Conservation (phyloP, 2,113 vertebrate species). For the Silurus asotus region DNA sequence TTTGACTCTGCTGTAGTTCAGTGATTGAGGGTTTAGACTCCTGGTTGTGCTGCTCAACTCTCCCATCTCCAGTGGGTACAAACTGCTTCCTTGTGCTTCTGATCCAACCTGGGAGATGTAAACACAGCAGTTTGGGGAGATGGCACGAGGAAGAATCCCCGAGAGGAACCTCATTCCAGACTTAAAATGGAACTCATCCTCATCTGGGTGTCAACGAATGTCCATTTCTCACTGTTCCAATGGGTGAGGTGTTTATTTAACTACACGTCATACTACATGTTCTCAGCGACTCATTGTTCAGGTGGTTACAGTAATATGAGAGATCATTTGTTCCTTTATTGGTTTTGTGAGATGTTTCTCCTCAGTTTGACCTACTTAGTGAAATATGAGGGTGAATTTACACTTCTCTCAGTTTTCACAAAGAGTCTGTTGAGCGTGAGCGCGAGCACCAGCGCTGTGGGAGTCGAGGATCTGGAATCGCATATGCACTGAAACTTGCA, state of each 20-base stretch:
- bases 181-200: too few relatives aligned
- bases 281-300: background rate
- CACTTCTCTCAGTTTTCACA: too few relatives aligned
- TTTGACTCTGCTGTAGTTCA: background rate
- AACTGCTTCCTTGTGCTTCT: background rate
- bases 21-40: background rate
- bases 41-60: background rate
- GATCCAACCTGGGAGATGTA: background rate
- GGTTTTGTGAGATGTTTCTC: background rate
- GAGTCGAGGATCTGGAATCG: background rate
- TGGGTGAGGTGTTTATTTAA: too few relatives aligned
- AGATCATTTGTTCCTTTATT: background rate
- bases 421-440: background rate
- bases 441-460: background rate
- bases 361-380: background rate
- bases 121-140: background rate
- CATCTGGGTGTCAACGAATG: too few relatives aligned
- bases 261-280: too few relatives aligned
- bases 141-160: too few relatives aligned
- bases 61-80: background rate
- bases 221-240: too few relatives aligned
- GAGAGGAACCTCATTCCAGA: too few relatives aligned
- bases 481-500: background rate
- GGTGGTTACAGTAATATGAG: background rate
- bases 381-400: background rate